Percentiles rank a stretch among this genome's conserved stretches.
Evolutionary conservation across 2,113 vertebrate genomes (phyloP).

Genomic region (Bambusicola thoracicus): DNA sequence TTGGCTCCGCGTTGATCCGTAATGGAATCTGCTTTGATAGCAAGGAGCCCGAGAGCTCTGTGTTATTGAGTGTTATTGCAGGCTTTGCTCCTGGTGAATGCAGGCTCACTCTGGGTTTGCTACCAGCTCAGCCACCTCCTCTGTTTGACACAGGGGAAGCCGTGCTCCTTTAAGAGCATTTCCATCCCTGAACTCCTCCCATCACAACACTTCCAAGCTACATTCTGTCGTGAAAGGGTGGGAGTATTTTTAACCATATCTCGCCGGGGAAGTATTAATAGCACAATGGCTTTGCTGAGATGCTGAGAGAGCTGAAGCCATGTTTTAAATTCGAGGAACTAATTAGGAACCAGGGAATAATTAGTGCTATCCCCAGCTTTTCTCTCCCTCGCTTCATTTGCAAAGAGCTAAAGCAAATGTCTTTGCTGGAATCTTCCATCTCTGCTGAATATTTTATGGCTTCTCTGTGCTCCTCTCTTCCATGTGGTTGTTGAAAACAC

Average conservation of each 20-base stretch:
- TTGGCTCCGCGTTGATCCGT: rapidly evolving
- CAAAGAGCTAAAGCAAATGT: not conserved
- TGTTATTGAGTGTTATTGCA: rapidly evolving
- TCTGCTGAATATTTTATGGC: slow-evolving; percentile 16
- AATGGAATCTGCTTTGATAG: not conserved
- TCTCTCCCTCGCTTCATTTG: not conserved
- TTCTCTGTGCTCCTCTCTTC: not conserved
- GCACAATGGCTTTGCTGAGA: slow-evolving; percentile 47
- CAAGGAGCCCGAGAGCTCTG: not conserved
- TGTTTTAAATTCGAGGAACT: not conserved
- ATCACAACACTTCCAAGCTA: not conserved
- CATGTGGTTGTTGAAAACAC: not conserved
- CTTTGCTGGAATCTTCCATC: slow-evolving; percentile 1
- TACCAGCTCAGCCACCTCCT: not conserved
- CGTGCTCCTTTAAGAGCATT: slow-evolving; percentile 3
- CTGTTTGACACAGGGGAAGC: not conserved
- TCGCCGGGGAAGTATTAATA: slow-evolving; percentile 51
- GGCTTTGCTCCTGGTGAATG: not conserved
- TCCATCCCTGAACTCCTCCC: slow-evolving; percentile 37
- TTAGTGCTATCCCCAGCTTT: not conserved
- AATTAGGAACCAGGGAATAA: slow-evolving; percentile 22
- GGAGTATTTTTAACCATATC: slow-evolving; percentile 59
- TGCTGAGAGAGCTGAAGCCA: not conserved
- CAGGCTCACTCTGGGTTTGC: not conserved
- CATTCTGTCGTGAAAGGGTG: slow-evolving; percentile 38